Conservation (phyloP, 1,140 invertebrate species). For the Manduca sexta region DNA sequence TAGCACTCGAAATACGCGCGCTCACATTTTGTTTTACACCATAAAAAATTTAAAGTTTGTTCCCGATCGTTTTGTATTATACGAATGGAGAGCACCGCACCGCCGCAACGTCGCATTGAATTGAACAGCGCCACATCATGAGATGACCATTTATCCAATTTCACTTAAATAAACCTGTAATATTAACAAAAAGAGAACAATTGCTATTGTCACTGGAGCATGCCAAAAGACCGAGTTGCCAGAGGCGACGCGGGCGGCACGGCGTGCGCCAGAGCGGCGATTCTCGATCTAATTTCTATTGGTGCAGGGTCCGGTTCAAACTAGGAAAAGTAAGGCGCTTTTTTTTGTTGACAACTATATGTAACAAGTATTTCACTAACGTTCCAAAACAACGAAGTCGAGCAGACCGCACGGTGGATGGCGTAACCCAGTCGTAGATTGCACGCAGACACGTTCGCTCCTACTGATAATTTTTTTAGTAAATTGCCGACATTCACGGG, state of each 20-base stretch:
- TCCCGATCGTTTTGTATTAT: conserved; percentile 32
- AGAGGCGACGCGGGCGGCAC: neutral
- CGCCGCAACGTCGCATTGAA: conserved; percentile 27
- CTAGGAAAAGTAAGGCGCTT: conserved; percentile 6
- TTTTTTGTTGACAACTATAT: conserved; percentile 35
- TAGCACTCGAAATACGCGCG: conserved; percentile 15
- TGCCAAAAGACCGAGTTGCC: conserved; percentile 27
- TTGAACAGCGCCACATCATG: conserved; percentile 53
- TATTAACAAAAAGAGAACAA: conserved; percentile 64
- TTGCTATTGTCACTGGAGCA: conserved; percentile 32
- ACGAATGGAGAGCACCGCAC: conserved; percentile 28
- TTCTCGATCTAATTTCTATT: conserved; percentile 27
- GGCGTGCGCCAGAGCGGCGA: conserved; percentile 4
- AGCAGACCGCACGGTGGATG: conserved; percentile 39
- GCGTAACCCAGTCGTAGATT: conserved; percentile 30
- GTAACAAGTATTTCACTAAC: conserved; percentile 52
- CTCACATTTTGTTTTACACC: conserved; percentile 54
- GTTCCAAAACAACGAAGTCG: conserved; percentile 54
- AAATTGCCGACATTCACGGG: neutral
- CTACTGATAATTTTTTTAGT: neutral
- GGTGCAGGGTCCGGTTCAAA: conserved; percentile 23
- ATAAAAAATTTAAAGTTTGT: conserved; percentile 29
- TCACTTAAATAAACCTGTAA: conserved; percentile 70
- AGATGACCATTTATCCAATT: conserved; percentile 69
- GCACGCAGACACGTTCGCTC: conserved; percentile 2